Evolutionary conservation across 2,888 invertebrate species (phyloP), one percentile per base, ranked within the genome.

Genomic region (Pegoplata infirma): DNA sequence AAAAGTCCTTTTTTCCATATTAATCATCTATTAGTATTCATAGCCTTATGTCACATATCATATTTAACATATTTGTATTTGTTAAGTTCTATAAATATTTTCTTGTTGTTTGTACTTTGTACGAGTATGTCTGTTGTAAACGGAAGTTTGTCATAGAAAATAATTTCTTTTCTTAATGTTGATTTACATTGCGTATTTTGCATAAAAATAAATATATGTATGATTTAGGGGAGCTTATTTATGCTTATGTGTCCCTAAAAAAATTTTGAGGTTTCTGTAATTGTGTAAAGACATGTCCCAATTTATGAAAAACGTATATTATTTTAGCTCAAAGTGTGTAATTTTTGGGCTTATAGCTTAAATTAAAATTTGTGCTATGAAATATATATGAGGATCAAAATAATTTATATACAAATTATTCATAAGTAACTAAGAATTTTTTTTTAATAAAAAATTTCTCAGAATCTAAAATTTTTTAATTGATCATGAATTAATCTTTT

Each of bases 1-100:
- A 19, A n/a, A 12, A 58, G 64, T 25, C 28, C 19, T 61, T 53
- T 53, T 49, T 51, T 32, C 28, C 5, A n/a, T 40, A 61, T 49
- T 21, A 19, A 55, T 72, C 10, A 46, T 66, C 2, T 82, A 85
- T 86, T 86, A 84, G 86, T 86, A 86, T 86, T 86, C 86, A 86
- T 84, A 86, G 82, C 86, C 82, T 84, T 83, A 85, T 85, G 82
- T 82, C 83, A 84, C 82, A 84, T 82, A 86, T 85, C 78, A 79
- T 80, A 79, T 74, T 74, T 66, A 79, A 66, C 80, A 82, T 82
- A 80, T 81, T 77, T 81, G 74, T 80, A 64, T 80, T 63, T 71
- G 61, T 56, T 21, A 66, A 51, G 16, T 59, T 66, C 12, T 19
- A 25, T n/a, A n/a, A n/a, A n/a, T n/a, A n/a, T n/a, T n/a, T n/a